Conservation (phyloP, 35 echinoderm and acorn worm species). For the Eucidaris tribuloides region DNA sequence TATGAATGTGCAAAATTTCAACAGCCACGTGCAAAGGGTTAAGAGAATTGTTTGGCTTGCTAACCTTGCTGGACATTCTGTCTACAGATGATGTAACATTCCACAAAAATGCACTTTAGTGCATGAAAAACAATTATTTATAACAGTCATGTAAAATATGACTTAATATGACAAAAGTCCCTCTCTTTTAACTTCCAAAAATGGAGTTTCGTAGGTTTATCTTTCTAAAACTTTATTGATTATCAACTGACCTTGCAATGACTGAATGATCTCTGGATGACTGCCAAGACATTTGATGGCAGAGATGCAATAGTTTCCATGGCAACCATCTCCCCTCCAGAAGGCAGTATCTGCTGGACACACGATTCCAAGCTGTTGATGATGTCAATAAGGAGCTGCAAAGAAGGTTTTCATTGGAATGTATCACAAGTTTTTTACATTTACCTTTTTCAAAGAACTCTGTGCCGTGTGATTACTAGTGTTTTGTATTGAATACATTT, state of each 20-base stretch:
- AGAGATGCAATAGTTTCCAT: constrained; percentile 43
- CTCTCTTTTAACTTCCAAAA: background rate
- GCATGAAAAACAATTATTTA: too few species aligned
- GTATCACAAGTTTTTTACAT: too few species aligned
- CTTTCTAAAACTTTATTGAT: background rate
- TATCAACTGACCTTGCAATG: constrained; percentile 76
- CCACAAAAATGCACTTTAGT: too few species aligned
- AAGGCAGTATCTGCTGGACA: constrained; percentile 38
- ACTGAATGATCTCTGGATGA: constrained; percentile 66
- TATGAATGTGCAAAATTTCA: too few species aligned
- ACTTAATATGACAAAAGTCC: background rate
- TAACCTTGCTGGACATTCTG: too few species aligned
- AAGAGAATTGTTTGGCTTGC: too few species aligned
- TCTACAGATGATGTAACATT: too few species aligned
- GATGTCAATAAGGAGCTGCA: constrained; percentile 26
- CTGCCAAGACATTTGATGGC: constrained; percentile 43
- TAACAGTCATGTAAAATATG: too few species aligned
- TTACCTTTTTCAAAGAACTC: too few species aligned
- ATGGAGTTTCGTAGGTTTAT: background rate
- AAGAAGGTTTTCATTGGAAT: too few species aligned
- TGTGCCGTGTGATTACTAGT: background rate
- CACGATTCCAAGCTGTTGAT: constrained; percentile 37
- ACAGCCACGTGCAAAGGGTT: too few species aligned
- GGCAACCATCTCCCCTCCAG: constrained; percentile 30
- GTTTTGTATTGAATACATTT: background rate